phyloP scores from a whole-genome alignment of 2,888 invertebrate genomes.

The Pocota personata region DNA sequence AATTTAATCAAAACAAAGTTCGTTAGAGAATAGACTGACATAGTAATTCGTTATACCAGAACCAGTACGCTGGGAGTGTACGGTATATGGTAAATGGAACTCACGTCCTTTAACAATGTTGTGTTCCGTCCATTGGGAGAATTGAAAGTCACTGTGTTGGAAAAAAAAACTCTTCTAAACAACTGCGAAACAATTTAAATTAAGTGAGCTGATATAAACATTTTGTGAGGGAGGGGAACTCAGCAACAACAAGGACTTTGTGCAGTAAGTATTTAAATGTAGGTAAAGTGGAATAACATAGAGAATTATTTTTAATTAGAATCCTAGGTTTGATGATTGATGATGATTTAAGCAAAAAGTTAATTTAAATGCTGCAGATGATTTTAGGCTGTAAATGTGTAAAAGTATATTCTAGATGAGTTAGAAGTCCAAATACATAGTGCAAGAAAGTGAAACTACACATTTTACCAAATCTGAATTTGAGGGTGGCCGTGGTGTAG shows the following conservation, averaged over 20 bases:
- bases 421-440: too few species aligned
- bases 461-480: too few species aligned
- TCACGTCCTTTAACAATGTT: constrained; percentile 40
- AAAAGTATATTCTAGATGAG: too few species aligned
- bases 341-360: not conserved
- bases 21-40: constrained; percentile 75
- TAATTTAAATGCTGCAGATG: not conserved
- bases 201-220: constrained; percentile 48
- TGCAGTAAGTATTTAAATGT: not conserved
- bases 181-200: constrained; percentile 65
- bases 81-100: constrained; percentile 7
- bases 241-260: constrained; percentile 1
- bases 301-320: not conserved
- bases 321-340: not conserved
- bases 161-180: constrained; percentile 33
- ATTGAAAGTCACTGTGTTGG: constrained; percentile 33
- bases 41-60: constrained; percentile 67
- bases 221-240: constrained; percentile 14
- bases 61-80: constrained; percentile 15
- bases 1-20: constrained; percentile 76
- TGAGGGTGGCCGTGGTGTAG: too few species aligned
- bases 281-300: not conserved
- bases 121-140: constrained; percentile 55
- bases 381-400: not conserved
- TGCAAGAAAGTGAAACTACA: too few species aligned